These are phyloP conservation scores for Orbicella faveolata DNA, from an alignment of 64 coral and sea anemone genomes.

Conservation along the genomic window DNA sequence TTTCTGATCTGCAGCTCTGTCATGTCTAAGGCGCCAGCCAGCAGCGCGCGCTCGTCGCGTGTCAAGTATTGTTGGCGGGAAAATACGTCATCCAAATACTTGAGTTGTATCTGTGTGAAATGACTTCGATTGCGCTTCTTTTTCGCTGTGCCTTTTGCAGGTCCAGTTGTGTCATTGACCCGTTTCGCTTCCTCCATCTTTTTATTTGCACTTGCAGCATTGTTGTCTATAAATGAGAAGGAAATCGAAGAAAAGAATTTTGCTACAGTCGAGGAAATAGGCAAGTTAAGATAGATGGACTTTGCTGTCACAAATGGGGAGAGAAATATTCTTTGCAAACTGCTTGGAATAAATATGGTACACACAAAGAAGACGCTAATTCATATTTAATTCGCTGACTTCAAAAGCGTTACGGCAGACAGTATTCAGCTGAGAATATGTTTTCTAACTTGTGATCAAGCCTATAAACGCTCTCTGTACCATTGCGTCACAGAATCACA, in stretches of 20 bases:
- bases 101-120: constrained; percentile 84
- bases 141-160: constrained; percentile 22
- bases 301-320: too few species aligned
- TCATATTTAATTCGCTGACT: too few species aligned
- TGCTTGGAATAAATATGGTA: too few species aligned
- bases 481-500: too few species aligned
- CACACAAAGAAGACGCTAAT: too few species aligned
- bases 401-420: too few species aligned
- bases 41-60: constrained; percentile 80
- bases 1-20: constrained; percentile 94
- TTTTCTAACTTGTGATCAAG: too few species aligned
- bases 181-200: not conserved
- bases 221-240: not conserved
- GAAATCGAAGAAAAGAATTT: not conserved
- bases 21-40: constrained; percentile 81
- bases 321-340: too few species aligned
- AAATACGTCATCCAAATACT: constrained; percentile 84
- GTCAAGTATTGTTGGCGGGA: constrained; percentile 89
- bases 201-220: constrained; percentile 15
- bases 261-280: not conserved
- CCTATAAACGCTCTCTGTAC: too few species aligned
- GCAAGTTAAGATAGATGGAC: too few species aligned
- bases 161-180: not conserved
- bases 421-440: too few species aligned
- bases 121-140: constrained; percentile 92